These are phyloP conservation scores for Vipera latastei DNA, from an alignment of 2,797 vertebrate genomes.

Conservation along the genomic window DNA sequence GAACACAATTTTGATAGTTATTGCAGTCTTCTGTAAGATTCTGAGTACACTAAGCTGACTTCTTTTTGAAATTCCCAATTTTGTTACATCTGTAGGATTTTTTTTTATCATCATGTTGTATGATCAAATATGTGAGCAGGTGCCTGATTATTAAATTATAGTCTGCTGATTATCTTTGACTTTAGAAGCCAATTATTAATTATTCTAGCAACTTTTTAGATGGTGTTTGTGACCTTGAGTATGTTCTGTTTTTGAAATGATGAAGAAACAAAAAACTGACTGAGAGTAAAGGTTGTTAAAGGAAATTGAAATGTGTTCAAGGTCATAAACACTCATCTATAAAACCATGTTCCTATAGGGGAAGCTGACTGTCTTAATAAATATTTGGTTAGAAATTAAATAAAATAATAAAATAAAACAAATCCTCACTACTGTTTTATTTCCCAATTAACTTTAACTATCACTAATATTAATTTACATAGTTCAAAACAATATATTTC, in stretches of 20 bases:
- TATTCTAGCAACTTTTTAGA: neutral
- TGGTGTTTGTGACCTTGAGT: neutral
- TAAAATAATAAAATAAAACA: neutral
- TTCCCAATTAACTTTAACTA: neutral
- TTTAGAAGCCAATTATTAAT: neutral
- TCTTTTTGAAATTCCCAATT: neutral
- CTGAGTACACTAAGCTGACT: neutral
- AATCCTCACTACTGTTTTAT: neutral
- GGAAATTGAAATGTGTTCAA: neutral
- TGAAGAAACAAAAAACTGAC: neutral
- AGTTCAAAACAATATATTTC: neutral
- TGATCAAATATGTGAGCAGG: slow-evolving; percentile 8
- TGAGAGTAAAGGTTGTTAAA: neutral
- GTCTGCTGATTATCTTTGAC: neutral
- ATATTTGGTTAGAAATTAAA: neutral
- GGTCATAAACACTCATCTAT: neutral
- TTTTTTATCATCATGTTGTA: neutral
- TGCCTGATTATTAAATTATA: slow-evolving; percentile 5
- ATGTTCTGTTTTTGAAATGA: neutral
- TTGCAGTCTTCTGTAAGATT: neutral
- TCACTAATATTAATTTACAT: neutral
- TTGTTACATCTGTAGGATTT: neutral
- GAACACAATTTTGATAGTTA: neutral
- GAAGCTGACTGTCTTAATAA: neutral
- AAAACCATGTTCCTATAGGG: neutral